Base-by-base conservation (phyloP, 2,888 invertebrate species). In the Dasypolia templi region DNA sequence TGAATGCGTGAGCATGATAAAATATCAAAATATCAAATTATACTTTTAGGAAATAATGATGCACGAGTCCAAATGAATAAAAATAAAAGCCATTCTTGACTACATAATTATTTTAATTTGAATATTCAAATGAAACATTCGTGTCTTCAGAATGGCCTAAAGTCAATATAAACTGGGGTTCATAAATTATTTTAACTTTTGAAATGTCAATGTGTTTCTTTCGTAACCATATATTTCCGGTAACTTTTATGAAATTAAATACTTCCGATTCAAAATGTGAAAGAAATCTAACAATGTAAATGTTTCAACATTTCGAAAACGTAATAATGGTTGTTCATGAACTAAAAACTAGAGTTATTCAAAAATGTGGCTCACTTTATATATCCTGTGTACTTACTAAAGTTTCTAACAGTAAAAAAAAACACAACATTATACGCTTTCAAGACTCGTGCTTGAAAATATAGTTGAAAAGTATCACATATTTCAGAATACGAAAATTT, bases 151-250 rank as follows among this genome's bases (percentile, higher is more conserved):
- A 44, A 62, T 61, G 9, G 62, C 55, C 42, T 77, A 39, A 32
- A 69, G 46, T 53, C 35, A 46, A 51, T 72, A 53, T 26, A 49
- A 65, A 71, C 44, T 75, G 32, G 29, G 26, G 35, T 56, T 62
- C 35, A 72, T 82, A 69, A 78, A 74, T 71, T 68, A 76, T 74
- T 55, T 68, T 63, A 55, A 26, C 59, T 74, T 66, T 76, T 63
- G 9, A 86, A 85, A 85, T 79, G 81, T 86, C 75, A 78, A 74
- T 68, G 61, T 44, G 44, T 49, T 74, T 66, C 62, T 77, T 79
- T 82, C 76, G 71, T 76, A 84, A 82, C 42, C 26, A 7, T 72
- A 22, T 35, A 68, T 55, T 53, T 77, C 66, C 77, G 70, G 62
- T 67, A 44, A 11, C 6, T 51, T 66, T 67, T 58, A 32, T 26